Evolutionary conservation across 2,113 vertebrate genomes (phyloP), one percentile per base, ranked within the genome.

Genomic region (Poeciliopsis prolifica): DNA sequence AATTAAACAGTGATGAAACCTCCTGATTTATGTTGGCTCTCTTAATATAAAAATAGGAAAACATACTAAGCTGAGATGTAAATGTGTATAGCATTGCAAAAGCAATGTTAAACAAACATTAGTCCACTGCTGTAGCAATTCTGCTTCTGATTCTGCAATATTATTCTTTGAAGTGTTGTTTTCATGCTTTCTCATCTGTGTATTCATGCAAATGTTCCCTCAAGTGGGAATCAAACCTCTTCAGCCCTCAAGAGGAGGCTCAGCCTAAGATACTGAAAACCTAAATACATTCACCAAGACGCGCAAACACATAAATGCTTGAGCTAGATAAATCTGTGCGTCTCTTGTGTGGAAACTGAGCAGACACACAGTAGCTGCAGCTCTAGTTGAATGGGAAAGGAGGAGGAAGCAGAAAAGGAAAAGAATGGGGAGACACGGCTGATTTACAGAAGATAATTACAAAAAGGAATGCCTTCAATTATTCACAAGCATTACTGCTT

Each of bases 341-440:
- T 81, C 78, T 80, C 76, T 5, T 62, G 75, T 70, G 75, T 77
- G 78, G 87, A 33, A 85, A 83, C 76, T 72, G 58, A 75, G 33
- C 1, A 7, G 35, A 66, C 67, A n/a, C 33, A 40, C 31, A 28
- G n/a, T 31, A 79, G 62, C 14, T 37, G 67, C 2, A 72, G 48
- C 78, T 65, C 3, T 65, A 22, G 44, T 12, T 48, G 11, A 75
- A 74, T 29, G 35, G 54, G 64, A 72, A 63, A 35, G 67, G 72
- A 67, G 35, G 54, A 65, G 68, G 65, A 4, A 7, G 44, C 26
- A 0, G 12, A 75, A 37, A 62, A 26, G 19, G 62, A 11, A 35
- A 1, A 62, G 62, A 66, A 35, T 44, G 61, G 14, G 65, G 30
- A 67, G 33, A 65, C 15, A 35, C 26, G 5, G 26, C 65, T 82